Evolutionary conservation across 2,797 vertebrate genomes (phyloP), one percentile per base, ranked within the genome.

Genomic region (Ctenopoma kingsleyae): DNA sequence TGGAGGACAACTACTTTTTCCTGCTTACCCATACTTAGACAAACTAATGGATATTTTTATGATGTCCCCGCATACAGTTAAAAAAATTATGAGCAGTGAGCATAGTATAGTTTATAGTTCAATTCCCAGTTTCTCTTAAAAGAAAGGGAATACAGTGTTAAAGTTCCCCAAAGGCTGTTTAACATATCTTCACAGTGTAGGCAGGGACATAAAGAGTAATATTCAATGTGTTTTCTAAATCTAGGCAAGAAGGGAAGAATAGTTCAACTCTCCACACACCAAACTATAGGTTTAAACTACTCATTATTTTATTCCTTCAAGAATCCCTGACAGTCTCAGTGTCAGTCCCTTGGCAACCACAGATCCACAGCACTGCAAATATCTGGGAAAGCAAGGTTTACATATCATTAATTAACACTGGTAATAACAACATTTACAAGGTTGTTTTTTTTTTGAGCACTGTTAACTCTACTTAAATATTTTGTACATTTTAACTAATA

Each of bases 221-320:
- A 54, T 48, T 32, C 40, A 61, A 3, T 54, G 2, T 69, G 56
- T 66, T 74, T 74, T 40, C 16, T 38, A 16, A 62, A 27, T 65
- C 12, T 4, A 47, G 51, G 17, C 20, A 41, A 27, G 3, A 15
- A 20, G 27, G 10, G 43, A n/a, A 52, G 48, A 48, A 47, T 30
- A 35, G 8, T 19, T 1, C 23, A 59, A 46, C 49, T 60, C 11
- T 30, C 27, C 19, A 49, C 11, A 25, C 46, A 68, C 57, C 48
- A 59, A 66, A 64, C 17, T 40, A 48, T 47, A 56, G 4, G 41
- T 62, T 57, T 38, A 56, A 55, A 68, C 9, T 20, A 30, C 9
- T 69, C 22, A 57, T 71, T 59, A 54, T 64, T 74, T 71, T 51
- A 7, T 23, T 54, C 38, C 38, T 44, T 75, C 2, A 72, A 53